Base-by-base conservation (phyloP, 53 echinoderm and acorn worm species). In the Hippasteria phrygiana region DNA sequence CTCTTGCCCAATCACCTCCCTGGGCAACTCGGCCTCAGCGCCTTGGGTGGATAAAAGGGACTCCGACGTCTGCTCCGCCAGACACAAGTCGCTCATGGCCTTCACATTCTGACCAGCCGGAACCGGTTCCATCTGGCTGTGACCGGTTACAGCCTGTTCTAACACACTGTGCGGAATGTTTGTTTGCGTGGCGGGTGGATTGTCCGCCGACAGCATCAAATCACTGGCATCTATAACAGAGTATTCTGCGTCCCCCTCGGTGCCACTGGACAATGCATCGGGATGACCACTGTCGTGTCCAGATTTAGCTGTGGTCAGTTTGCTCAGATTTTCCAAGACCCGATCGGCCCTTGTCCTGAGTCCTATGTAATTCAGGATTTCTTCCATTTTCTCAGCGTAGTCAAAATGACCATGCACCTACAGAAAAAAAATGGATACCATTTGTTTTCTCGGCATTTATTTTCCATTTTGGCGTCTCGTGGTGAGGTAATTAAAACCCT, bases 351-450 rank as follows among this genome's bases (percentile, higher is more conserved):
- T 90, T 45, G 91, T 93, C 72, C 92, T 93, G 13, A 97, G 67
- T 1, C 99, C 99, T 71, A 96, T 94, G 72, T 74, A 69, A n/a
- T 85, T 82, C 43, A 99, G 83, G 67, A 99, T 96, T 47, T 85
- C 74, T 43, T 94, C 93, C 93, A 99, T 99, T 51, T 99, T 99
- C 62, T 93, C 90, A 0, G 94, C 90, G 63, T 99, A 99, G 87
- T 99, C 99, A 50, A 99, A 78, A 90, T 99, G 99, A 12, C 99
- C 99, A 59, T 50, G 80, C 14, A 99, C 99, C 99, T 99, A 56
- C 11, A 17, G 36, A 75, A 35, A 64, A 41, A 27, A 46, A 1
- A n/a, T n/a, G n/a, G n/a, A n/a, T n/a, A 16, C 37, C 8, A 48
- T 48, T 48, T 8, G 8, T 48, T 48, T 48, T 48, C 8, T 48